Evolutionary conservation across 2,113 vertebrate genomes (phyloP), one percentile per base, ranked within the genome.

Genomic region (Brachyhypopomus gauderio): DNA sequence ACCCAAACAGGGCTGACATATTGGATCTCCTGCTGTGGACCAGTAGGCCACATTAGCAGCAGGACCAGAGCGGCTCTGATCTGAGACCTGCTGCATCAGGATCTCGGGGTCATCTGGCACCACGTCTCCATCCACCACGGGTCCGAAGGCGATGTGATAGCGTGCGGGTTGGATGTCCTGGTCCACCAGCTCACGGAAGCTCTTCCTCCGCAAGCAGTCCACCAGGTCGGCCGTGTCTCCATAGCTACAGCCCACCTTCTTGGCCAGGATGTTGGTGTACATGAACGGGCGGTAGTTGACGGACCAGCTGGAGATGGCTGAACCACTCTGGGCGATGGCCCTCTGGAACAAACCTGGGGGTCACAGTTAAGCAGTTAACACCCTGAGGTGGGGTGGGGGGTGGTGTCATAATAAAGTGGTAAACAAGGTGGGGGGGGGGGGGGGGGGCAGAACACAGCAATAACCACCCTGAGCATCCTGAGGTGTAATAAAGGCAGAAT

Each of bases 31-130:
- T 62, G 59, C 59, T 23, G 58, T 3, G n/a, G 17, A 0, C n/a
- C 22, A 22, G 8, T 9, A 11, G 2, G 30, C 30, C 23, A 7
- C 14, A 3, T 27, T 27, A 63, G 6, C 60, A 27, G 60, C 9
- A 2, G 23, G 9, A 25, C 23, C 23, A 27, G 11, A 63, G 62
- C 3, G 25, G 25, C 62, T 4, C 45, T 30, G 23, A 64, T 30
- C 7, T 20, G 82, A 14, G 1, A 94, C 93, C 92, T 98, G 97
- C 73, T 98, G 96, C 97, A 98, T 98, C 85, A 98, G 92, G 88
- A 98, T 98, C 93, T 98, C 97, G 0, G 97, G 97, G 88, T 98
- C 95, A 2, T 98, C 97, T 0, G 97, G 97, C n/a, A 98, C 96
- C 23, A 98, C 96, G 0, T 98, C 97, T 0, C 97, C 97, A 0